phyloP scores from a whole-genome alignment of 2,113 vertebrate species.

The Ceuthmochares aereus region DNA sequence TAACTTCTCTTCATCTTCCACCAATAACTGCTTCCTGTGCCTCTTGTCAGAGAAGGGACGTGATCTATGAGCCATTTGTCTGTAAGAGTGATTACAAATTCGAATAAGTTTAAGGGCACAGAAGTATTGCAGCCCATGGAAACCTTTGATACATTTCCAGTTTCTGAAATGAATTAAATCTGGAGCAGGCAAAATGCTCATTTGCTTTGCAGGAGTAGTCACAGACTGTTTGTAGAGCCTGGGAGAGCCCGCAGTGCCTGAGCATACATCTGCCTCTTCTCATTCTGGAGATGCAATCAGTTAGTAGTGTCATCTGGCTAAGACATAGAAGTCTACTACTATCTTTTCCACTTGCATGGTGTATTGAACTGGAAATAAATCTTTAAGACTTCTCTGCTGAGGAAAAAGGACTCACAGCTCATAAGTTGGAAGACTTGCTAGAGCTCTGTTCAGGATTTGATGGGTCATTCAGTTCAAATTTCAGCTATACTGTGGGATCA shows the following conservation, averaged over 20 bases:
- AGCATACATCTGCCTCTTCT: neutral
- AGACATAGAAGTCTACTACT: neutral
- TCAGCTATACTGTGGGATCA: neutral
- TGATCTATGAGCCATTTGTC: neutral
- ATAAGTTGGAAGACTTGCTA: neutral
- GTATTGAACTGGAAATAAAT: neutral
- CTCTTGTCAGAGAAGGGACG: neutral
- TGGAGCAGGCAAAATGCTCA: neutral
- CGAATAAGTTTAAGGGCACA: neutral
- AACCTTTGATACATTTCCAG: neutral
- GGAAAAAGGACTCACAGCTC: neutral
- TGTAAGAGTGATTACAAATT: neutral
- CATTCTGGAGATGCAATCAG: neutral
- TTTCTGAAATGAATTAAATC: neutral
- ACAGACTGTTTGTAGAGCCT: neutral
- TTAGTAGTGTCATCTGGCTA: neutral
- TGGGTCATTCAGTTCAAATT: neutral
- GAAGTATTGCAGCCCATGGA: neutral
- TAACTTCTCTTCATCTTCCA: neutral
- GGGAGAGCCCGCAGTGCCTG: rapidly evolving
- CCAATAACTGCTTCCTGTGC: neutral
- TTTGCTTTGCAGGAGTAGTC: neutral
- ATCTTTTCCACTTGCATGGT: neutral
- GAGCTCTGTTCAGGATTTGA: neutral
- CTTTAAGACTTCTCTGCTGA: neutral